Conservation (phyloP, 2,888 invertebrate genomes). For the Phoenoteleia sp. region DNA sequence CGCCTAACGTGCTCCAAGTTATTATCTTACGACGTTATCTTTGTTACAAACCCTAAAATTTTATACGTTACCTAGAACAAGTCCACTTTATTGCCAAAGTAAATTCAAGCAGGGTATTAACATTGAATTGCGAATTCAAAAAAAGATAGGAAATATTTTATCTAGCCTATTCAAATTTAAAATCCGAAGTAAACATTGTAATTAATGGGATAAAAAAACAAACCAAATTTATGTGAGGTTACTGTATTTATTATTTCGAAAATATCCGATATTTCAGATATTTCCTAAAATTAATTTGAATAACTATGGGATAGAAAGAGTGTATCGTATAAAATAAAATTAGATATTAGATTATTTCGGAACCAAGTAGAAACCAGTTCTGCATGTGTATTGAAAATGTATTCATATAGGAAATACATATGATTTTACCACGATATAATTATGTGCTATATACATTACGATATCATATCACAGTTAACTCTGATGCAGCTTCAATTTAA, state of each 20-base stretch:
- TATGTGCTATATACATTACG: too few species aligned
- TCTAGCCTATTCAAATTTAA: background rate
- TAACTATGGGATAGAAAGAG: too few species aligned
- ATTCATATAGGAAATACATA: too few species aligned
- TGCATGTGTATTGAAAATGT: too few species aligned
- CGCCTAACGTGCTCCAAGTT: slow-evolving; percentile 13
- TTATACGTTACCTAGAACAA: slow-evolving; percentile 15
- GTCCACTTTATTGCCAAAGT: slow-evolving; percentile 12
- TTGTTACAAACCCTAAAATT: slow-evolving; percentile 29
- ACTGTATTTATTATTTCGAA: background rate
- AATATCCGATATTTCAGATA: too few species aligned
- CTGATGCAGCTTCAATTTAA: too few species aligned
- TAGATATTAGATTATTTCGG: too few species aligned
- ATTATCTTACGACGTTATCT: slow-evolving; percentile 22
- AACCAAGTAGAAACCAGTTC: too few species aligned
- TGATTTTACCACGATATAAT: too few species aligned
- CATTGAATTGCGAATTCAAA: background rate
- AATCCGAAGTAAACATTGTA: background rate
- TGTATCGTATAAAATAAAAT: too few species aligned
- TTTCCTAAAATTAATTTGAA: too few species aligned
- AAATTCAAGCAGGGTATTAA: background rate
- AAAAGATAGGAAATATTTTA: slow-evolving; percentile 6
- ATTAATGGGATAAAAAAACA: slow-evolving; percentile 15
- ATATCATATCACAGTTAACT: too few species aligned
- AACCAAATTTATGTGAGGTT: background rate